These are phyloP conservation scores for Poeciliopsis prolifica DNA, from an alignment of 2,113 vertebrate genomes.

Conservation along the genomic window DNA sequence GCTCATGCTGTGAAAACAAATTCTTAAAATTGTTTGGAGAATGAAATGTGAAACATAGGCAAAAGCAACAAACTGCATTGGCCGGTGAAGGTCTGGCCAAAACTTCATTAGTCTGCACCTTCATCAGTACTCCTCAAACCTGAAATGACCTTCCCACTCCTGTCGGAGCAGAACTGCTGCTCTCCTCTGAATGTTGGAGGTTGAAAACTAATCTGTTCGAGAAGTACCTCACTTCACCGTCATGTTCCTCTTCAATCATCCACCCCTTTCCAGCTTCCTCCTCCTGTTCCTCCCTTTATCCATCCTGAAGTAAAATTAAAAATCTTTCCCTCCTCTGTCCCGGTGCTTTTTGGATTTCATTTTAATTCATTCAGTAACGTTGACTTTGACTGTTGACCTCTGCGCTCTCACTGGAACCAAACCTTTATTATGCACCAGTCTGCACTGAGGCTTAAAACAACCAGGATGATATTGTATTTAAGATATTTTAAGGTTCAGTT, in stretches of 20 bases:
- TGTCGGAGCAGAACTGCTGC: conserved; percentile 19
- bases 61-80: neutral
- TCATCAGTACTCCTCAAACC: conserved; percentile 12
- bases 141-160: conserved; percentile 50
- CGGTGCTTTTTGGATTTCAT: neutral
- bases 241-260: conserved; percentile 45
- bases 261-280: conserved; percentile 37
- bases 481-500: neutral
- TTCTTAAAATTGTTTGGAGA: neutral
- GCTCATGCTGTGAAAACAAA: neutral
- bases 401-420: neutral
- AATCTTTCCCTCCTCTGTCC: neutral
- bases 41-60: neutral
- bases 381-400: conserved; percentile 24
- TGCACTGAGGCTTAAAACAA: neutral
- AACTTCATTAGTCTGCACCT: conserved; percentile 5
- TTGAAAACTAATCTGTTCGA: conserved; percentile 49
- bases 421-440: neutral
- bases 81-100: neutral
- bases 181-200: conserved; percentile 35
- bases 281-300: conserved; percentile 8
- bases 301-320: conserved; percentile 9
- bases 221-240: conserved; percentile 36
- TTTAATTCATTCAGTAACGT: neutral
- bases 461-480: neutral